Base-by-base conservation (phyloP, 2,797 vertebrate genomes). In the Florisuga fusca region DNA sequence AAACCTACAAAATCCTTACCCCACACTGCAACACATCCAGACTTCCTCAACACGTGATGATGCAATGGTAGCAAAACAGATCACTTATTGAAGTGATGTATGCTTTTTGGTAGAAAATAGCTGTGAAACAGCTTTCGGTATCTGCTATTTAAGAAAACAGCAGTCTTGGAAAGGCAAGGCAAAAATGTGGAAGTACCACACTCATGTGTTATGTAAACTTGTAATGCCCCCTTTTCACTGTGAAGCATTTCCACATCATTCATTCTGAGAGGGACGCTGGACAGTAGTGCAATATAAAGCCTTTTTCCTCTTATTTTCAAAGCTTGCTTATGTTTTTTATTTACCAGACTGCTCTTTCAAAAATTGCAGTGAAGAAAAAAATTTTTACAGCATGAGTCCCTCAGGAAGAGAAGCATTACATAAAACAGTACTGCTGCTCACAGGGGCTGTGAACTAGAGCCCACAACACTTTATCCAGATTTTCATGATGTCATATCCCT, bases 41-140 rank as follows among this genome's bases (percentile, higher is more conserved):
- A 15, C 25, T 10, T 66, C 43, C 41, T n/a, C 13, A 14, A 61
- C 13, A 15, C 0, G 0, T 7, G 27, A 27, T 5, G 4, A 43
- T 9, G 54, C 26, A 43, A 34, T 0, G 8, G 57, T 57, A 74
- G 54, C 48, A 73, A 76, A 38, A 41, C 51, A 43, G n/a, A 46
- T 9, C 7, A 0, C 38, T 77, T 58, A 29, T 27, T 12, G 11
- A 79, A 63, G n/a, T 15, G 4, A 51, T 62, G 50, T 15, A 23
- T 2, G 13, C 9, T 59, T 76, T 84, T 73, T 59, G 38, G 46
- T 55, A 91, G 26, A 80, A 74, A 80, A 67, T 1, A 72, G 27
- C 83, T 61, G 14, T 6, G 10, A 72, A 84, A 64, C 6, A 72
- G 43, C 46, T 34, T 68, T 41, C 62, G 48, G 31, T 18, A 58